Evolutionary conservation across 1,140 invertebrate genomes (phyloP), one percentile per base, ranked within the genome.

Genomic region (Luehdorfia chinensis): DNA sequence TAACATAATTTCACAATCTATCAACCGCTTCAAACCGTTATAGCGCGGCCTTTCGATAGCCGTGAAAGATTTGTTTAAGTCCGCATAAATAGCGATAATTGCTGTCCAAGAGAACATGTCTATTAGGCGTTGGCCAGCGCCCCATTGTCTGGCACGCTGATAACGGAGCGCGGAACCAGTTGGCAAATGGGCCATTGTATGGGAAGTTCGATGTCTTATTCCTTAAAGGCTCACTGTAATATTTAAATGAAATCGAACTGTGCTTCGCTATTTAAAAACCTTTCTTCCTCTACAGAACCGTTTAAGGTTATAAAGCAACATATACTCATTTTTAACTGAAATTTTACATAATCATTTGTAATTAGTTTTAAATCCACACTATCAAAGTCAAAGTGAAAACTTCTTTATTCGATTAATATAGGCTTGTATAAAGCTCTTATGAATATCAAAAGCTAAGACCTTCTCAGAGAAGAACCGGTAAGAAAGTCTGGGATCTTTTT

Each of bases 41-140:
- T n/a, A n/a, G n/a, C n/a, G n/a, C n/a, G n/a, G 27, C 6, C 16
- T 34, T 19, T 6, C 16, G 16, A 34, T 34, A 34, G 1, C 33
- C 33, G 33, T 34, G 33, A 34, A 34, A 18, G 16, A 34, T 34
- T 34, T 12, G 16, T n/a, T 9, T 2, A n/a, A 6, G 33, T 19
- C 33, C 16, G 33, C 7, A 32, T 32, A 30, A 30, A 30, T 30
- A 11, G 9, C 16, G 33, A 34, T 34, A 34, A 34, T 34, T 19
- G 16, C 14, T 14, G 15, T 18, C 32, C 15, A 16, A n/a, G 8
- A 8, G 1, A 15, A 34, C 32, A 15, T 34, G 33, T 34, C 33
- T 34, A 34, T 34, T 34, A 34, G 13, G 9, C 15, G n/a, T 7
- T 9, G 16, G 15, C 18, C n/a, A 30, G 8, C 16, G 14, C 27